A percentile compares a stretch with the other conserved stretches of the same genome.
These are phyloP conservation scores for Tridacna gigas DNA, from an alignment of 2,888 invertebrate species.

Conservation along the genomic window DNA sequence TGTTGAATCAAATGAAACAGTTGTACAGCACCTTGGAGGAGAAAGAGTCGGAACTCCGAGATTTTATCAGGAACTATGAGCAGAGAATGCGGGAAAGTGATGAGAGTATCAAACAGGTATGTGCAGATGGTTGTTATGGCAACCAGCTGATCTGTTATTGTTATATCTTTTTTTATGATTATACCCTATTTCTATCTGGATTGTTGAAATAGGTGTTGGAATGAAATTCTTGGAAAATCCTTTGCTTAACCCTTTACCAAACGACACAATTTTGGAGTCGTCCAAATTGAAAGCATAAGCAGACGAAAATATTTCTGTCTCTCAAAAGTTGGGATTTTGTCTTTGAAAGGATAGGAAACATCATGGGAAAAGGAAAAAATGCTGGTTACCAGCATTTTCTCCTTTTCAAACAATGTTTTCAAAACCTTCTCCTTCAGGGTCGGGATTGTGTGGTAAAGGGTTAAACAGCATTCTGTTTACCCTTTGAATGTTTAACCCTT, in stretches of 20 bases:
- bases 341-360: too few species aligned
- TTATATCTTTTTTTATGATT: not conserved
- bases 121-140: conserved; percentile 4
- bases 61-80: conserved; percentile 97
- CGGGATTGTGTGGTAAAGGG: too few species aligned
- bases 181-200: too few species aligned
- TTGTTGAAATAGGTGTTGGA: too few species aligned
- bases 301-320: not conserved
- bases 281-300: not conserved
- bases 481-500: too few species aligned
- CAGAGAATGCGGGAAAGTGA: conserved; percentile 94
- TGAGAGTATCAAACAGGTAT: conserved; percentile 87
- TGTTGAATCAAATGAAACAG: conserved; percentile 97
- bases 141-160: not conserved
- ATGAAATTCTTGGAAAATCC: not conserved
- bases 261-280: not conserved
- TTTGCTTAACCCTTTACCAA: not conserved
- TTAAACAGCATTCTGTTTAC: too few species aligned
- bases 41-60: conserved; percentile 96
- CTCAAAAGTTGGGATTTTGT: too few species aligned
- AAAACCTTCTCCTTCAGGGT: too few species aligned
- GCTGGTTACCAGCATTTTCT: too few species aligned
- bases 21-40: conserved; percentile 96
- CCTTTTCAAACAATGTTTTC: too few species aligned
- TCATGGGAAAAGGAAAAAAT: too few species aligned